A percentile compares a stretch with the other conserved stretches of the same genome.
Conservation (phyloP, 2,888 invertebrate species). For the Microplitis deprimator region DNA sequence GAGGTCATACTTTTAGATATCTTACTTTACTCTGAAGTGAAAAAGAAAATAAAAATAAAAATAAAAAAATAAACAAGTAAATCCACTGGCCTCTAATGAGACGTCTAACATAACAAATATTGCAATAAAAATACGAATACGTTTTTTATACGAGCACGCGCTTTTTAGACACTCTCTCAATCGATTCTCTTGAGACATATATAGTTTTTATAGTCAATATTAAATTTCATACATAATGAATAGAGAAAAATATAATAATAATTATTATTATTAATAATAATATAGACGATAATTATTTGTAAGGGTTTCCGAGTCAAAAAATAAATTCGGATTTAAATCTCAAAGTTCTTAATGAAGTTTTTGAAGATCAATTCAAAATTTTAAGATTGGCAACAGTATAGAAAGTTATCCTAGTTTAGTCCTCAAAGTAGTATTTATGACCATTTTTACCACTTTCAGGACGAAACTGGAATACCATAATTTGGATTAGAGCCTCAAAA, state of each 20-base stretch:
- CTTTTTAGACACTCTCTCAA: conserved; percentile 5
- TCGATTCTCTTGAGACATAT: conserved; percentile 22
- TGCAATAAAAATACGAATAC: conserved; percentile 43
- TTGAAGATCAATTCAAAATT: no score
- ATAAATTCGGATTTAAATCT: no score
- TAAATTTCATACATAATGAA: background rate
- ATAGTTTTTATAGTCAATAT: conserved; percentile 2
- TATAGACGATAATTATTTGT: no score
- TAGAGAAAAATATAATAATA: background rate
- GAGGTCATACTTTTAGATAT: conserved; percentile 6
- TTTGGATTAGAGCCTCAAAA: no score
- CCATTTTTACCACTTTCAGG: no score
- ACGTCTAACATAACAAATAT: conserved; percentile 45
- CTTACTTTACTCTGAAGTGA: background rate
- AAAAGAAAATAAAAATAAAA: background rate
- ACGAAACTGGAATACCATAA: no score
- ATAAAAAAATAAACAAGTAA: background rate
- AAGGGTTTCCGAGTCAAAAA: no score
- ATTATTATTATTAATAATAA: no score
- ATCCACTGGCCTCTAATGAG: conserved; percentile 42
- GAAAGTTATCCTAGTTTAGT: no score
- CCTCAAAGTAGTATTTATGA: no score
- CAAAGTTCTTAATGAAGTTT: no score
- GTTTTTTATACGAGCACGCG: conserved; percentile 4
- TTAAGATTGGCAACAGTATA: no score